phyloP scores from a whole-genome alignment of 2,113 vertebrate species.

The Mobula hypostoma region DNA sequence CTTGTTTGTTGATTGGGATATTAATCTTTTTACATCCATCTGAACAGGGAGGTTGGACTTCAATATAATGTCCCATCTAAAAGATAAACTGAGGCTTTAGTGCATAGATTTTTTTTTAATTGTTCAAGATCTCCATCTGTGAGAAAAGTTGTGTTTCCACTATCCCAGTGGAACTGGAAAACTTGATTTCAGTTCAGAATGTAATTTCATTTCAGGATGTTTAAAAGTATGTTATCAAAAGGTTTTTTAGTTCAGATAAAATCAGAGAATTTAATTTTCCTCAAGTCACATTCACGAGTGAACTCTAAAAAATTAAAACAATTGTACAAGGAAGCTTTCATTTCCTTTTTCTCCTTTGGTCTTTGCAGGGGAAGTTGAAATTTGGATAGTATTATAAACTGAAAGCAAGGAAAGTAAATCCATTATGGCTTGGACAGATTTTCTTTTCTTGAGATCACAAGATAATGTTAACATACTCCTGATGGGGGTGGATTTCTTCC shows the following conservation, averaged over 20 bases:
- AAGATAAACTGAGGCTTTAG: too few species aligned
- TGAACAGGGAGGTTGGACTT: neutral
- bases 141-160: neutral
- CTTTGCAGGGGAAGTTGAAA: neutral
- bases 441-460: neutral
- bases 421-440: neutral
- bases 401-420: neutral
- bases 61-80: neutral
- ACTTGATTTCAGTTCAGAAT: neutral
- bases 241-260: neutral
- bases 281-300: neutral
- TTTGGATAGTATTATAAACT: neutral
- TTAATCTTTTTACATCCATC: neutral
- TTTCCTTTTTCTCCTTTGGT: neutral
- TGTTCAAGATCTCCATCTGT: neutral
- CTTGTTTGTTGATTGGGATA: neutral
- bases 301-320: neutral
- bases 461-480: neutral
- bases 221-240: conserved; percentile 15
- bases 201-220: neutral
- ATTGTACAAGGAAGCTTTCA: neutral
- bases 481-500: neutral
- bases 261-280: neutral
- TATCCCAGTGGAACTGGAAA: neutral
- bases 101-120: too few species aligned